Percentiles rank a stretch among this genome's conserved stretches.
Evolutionary conservation across 2,113 vertebrate genomes (phyloP).

Genomic region (Sylvietta virens): DNA sequence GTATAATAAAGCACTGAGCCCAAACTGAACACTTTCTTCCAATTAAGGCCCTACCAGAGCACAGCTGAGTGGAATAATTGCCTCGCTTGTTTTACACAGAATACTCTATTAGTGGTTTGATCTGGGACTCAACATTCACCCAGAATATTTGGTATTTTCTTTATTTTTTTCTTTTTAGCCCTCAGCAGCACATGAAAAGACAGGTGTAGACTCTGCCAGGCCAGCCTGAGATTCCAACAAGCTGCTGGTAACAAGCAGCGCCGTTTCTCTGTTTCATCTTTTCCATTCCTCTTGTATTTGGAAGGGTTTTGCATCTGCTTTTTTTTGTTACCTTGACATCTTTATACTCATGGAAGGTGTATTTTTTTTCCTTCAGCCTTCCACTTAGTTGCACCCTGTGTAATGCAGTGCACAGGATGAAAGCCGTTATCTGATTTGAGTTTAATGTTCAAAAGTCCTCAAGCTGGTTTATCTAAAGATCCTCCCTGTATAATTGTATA

Average conservation of each 20-base stretch:
- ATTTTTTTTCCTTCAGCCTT: constrained; percentile 54
- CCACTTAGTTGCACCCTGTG: constrained; percentile 58
- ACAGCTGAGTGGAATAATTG: constrained; percentile 62
- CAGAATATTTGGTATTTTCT: neutral
- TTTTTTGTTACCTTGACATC: constrained; percentile 56
- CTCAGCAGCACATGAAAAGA: neutral
- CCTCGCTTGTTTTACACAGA: constrained; percentile 65
- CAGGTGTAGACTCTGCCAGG: neutral
- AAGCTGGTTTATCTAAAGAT: constrained; percentile 73
- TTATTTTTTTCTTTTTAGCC: neutral
- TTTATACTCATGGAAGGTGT: constrained; percentile 22
- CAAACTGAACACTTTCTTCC: constrained; percentile 50
- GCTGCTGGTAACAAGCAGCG: neutral
- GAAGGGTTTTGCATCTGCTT: constrained; percentile 37
- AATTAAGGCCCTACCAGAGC: constrained; percentile 65
- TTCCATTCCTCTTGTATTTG: constrained; percentile 35
- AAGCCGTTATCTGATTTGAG: constrained; percentile 72
- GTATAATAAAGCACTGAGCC: constrained; percentile 54
- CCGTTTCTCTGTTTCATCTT: constrained; percentile 38
- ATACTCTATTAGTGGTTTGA: constrained; percentile 61
- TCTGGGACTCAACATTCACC: constrained; percentile 13
- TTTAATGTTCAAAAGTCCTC: constrained; percentile 72
- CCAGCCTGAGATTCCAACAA: neutral
- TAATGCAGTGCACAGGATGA: constrained; percentile 62
- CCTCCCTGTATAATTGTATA: constrained; percentile 69